Percentiles rank a stretch among this genome's conserved stretches.
phyloP scores from a whole-genome alignment of 2,797 vertebrate genomes.

The Coluber constrictor region DNA sequence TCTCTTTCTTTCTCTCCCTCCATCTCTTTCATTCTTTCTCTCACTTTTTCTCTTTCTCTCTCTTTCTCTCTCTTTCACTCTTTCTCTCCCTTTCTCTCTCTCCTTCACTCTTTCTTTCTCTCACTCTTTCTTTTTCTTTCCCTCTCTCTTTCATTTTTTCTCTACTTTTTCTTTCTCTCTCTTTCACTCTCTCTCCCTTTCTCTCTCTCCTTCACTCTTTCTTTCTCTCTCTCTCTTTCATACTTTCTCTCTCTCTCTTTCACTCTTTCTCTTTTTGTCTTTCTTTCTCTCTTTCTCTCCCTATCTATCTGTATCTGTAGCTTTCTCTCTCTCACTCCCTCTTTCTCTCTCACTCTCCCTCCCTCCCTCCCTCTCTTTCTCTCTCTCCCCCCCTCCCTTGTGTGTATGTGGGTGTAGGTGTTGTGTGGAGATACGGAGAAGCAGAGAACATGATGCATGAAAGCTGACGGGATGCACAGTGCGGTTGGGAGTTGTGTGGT shows the following conservation, averaged over 20 bases:
- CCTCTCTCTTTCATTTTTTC: accelerated
- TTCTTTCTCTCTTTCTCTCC: accelerated
- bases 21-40: too few species aligned
- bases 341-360: too few species aligned
- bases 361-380: accelerated
- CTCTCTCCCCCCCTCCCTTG: too few species aligned
- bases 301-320: accelerated
- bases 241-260: accelerated
- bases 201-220: accelerated
- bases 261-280: accelerated
- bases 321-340: accelerated
- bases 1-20: too few species aligned
- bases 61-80: too few species aligned
- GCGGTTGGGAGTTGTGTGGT: background rate
- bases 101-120: accelerated
- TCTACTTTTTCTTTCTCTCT: too few species aligned
- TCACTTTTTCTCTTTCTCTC: too few species aligned
- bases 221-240: accelerated
- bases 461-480: background rate
- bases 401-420: background rate
- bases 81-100: too few species aligned
- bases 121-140: accelerated
- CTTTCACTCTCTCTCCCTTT: accelerated
- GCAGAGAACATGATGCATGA: background rate
- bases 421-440: background rate